Conservation (phyloP, 2,797 vertebrate genomes). For the Hemitrygon akajei region DNA sequence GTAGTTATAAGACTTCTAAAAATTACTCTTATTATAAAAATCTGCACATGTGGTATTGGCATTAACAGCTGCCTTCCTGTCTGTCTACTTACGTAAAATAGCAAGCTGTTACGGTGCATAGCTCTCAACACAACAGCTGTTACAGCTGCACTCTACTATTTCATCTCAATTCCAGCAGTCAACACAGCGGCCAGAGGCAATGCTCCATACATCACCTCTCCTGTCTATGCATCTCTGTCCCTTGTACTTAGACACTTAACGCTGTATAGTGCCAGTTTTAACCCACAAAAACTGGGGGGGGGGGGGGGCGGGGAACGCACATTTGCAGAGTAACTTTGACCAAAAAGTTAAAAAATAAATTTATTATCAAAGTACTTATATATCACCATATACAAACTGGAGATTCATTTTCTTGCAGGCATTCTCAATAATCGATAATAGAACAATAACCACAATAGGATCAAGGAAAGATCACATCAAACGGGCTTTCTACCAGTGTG, state of each 20-base stretch:
- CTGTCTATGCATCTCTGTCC: neutral
- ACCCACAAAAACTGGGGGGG: neutral
- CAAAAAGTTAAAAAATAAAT: no score
- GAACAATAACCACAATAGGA: no score
- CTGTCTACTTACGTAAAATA: neutral
- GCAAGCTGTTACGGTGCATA: neutral
- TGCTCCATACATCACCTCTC: neutral
- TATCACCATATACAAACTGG: no score
- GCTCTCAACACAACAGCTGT: conserved; percentile 11
- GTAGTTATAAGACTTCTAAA: neutral
- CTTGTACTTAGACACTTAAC: neutral
- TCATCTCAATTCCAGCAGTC: neutral
- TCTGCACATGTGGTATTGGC: neutral
- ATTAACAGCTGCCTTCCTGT: conserved; percentile 29
- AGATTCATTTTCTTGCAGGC: no score
- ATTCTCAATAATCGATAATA: no score
- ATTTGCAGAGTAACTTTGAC: neutral
- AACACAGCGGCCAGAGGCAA: conserved; percentile 3
- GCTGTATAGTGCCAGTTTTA: neutral
- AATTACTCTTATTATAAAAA: neutral
- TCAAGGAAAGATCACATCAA: no score
- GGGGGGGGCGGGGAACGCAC: no score
- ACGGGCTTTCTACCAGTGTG: no score
- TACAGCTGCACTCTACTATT: conserved; percentile 5
- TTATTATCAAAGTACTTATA: no score